A percentile compares a stretch with the other conserved stretches of the same genome.
Conservation (phyloP, 2,888 invertebrate genomes). For the Tiliacea aurago region DNA sequence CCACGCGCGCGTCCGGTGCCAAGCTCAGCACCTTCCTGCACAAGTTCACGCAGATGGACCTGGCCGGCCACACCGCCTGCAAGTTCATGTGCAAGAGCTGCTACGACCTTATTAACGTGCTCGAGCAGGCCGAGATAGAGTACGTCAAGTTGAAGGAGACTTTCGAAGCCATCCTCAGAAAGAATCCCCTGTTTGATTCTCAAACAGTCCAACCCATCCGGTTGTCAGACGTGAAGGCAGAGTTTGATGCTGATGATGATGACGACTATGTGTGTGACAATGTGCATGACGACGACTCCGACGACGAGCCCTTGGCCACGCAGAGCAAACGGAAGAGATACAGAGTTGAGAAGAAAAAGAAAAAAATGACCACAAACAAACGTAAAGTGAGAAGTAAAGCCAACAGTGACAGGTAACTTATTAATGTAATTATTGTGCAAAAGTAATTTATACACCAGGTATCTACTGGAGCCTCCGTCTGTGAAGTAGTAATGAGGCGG, state of each 20-base stretch:
- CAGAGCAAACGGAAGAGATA: conserved; percentile 78
- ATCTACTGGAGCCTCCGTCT: not conserved
- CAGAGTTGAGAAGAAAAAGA: conserved; percentile 81
- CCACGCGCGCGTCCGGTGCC: conserved; percentile 75
- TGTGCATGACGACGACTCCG: conserved; percentile 60
- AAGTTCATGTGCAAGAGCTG: conserved; percentile 81
- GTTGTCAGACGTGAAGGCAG: conserved; percentile 71
- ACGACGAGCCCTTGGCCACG: conserved; percentile 80
- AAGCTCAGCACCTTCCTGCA: conserved; percentile 77
- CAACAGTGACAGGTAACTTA: conserved; percentile 67
- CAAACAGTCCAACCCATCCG: conserved; percentile 61
- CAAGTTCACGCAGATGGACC: conserved; percentile 75
- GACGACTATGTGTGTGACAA: conserved; percentile 62
- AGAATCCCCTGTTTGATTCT: conserved; percentile 81
- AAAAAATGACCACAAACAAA: conserved; percentile 71
- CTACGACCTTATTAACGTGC: conserved; percentile 80
- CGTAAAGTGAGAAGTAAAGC: conserved; percentile 67
- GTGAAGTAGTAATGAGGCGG: too few species aligned
- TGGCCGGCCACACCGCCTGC: conserved; percentile 69
- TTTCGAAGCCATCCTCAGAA: conserved; percentile 82
- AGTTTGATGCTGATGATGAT: conserved; percentile 60
- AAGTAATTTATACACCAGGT: too few species aligned
- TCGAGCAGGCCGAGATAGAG: conserved; percentile 84
- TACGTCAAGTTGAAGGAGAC: conserved; percentile 82
- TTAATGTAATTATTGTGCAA: not conserved